Evolutionary conservation across 2,888 invertebrate genomes (phyloP).

Genomic region (Idaea aversata): DNA sequence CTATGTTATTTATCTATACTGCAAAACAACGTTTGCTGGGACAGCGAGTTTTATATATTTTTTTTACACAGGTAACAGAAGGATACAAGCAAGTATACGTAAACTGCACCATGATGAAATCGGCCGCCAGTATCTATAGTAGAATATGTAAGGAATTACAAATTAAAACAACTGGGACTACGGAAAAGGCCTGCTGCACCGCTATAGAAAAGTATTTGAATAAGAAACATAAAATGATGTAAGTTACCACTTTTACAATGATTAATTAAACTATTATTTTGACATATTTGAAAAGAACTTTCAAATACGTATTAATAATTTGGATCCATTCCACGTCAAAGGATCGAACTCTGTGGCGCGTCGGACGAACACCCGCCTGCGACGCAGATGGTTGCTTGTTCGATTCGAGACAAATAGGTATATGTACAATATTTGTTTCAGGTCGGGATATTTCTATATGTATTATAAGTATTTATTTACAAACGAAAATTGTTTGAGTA

Average conservation of each 20-base stretch:
- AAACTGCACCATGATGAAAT: slow-evolving; percentile 94
- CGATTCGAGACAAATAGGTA: no score
- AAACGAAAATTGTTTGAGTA: no score
- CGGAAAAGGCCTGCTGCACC: slow-evolving; percentile 83
- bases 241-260: slow-evolving; percentile 49
- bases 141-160: slow-evolving; percentile 88
- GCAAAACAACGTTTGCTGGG: no score
- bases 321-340: neutral
- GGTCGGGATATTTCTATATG: no score
- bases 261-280: neutral
- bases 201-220: slow-evolving; percentile 86
- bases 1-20: no score
- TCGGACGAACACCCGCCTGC: no score
- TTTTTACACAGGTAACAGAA: slow-evolving; percentile 53
- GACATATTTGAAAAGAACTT: neutral
- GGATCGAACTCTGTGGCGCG: no score
- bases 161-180: slow-evolving; percentile 76
- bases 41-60: no score
- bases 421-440: no score
- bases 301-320: neutral
- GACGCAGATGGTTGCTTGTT: no score
- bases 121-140: slow-evolving; percentile 89
- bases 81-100: slow-evolving; percentile 84
- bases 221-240: slow-evolving; percentile 86
- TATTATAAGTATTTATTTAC: no score